phyloP scores from a whole-genome alignment of 2,113 vertebrate species.

The Arizona elegans region DNA sequence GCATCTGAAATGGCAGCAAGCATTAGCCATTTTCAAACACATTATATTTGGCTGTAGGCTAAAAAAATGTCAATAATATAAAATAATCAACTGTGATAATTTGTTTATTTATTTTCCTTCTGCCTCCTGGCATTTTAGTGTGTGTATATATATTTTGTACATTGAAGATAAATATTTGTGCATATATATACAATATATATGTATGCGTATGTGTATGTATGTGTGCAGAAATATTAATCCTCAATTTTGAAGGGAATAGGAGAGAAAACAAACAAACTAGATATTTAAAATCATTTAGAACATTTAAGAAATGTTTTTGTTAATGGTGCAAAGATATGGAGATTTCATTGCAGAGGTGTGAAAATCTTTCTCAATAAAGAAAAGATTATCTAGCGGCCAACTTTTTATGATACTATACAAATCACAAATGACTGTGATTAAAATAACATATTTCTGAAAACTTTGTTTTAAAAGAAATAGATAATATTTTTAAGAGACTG shows the following conservation, averaged over 20 bases:
- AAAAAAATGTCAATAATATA: constrained; percentile 12
- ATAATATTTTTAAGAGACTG: neutral
- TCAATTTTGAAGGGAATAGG: neutral
- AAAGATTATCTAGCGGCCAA: neutral
- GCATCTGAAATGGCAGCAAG: neutral
- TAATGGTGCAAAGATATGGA: neutral
- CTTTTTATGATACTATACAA: neutral
- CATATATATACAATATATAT: too few species aligned
- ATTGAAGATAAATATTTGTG: too few species aligned
- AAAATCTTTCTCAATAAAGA: neutral
- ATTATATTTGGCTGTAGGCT: constrained; percentile 26
- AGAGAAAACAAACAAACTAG: neutral
- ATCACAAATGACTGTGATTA: neutral
- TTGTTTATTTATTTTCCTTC: neutral
- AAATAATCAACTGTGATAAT: neutral
- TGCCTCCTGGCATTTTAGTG: neutral
- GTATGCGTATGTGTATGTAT: too few species aligned
- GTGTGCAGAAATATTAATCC: neutral
- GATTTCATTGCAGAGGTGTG: neutral
- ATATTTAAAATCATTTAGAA: neutral
- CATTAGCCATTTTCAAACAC: constrained; percentile 31
- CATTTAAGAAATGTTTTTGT: neutral
- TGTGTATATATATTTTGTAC: too few species aligned
- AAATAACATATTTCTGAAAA: neutral
- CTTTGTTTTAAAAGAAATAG: neutral